Conservation (phyloP, 2,888 invertebrate species). For the Toxonevra muliebris region DNA sequence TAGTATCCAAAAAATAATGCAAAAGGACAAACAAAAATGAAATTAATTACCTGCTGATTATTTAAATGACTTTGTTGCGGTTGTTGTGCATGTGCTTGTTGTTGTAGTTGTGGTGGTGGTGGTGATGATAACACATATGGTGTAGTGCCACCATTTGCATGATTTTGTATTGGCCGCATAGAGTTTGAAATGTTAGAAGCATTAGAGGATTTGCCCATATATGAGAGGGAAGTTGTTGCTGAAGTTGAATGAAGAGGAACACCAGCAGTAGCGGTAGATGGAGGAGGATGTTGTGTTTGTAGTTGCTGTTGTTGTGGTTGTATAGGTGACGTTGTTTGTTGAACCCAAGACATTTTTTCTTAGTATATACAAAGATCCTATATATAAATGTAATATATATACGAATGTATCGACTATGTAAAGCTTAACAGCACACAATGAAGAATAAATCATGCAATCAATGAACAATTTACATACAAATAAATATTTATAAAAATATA, state of each 20-base stretch:
- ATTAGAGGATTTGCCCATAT: too few species aligned
- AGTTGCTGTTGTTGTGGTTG: conserved; percentile 34
- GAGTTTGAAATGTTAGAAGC: not conserved
- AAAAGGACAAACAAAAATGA: too few species aligned
- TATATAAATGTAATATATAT: not conserved
- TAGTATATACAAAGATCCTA: not conserved
- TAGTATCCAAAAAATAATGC: too few species aligned
- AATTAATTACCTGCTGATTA: conserved; percentile 42
- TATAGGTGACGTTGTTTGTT: conserved; percentile 41
- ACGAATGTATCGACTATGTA: not conserved
- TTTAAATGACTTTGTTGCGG: conserved; percentile 30
- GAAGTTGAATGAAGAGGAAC: too few species aligned
- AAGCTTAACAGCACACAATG: not conserved
- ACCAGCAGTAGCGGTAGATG: too few species aligned
- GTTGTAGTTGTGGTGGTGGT: conserved; percentile 33
- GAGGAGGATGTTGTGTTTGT: conserved; percentile 12
- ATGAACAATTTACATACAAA: not conserved
- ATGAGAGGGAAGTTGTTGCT: too few species aligned
- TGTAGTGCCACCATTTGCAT: conserved; percentile 22
- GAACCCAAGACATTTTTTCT: conserved; percentile 49
- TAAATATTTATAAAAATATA: not conserved
- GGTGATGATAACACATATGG: conserved; percentile 27
- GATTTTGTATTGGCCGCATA: conserved; percentile 18
- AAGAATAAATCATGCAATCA: too few species aligned
- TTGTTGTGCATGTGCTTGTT: conserved; percentile 28